A percentile compares a stretch with the other conserved stretches of the same genome.
Evolutionary conservation across 2,888 invertebrate species (phyloP).

Genomic region (Melinaea marsaeus): DNA sequence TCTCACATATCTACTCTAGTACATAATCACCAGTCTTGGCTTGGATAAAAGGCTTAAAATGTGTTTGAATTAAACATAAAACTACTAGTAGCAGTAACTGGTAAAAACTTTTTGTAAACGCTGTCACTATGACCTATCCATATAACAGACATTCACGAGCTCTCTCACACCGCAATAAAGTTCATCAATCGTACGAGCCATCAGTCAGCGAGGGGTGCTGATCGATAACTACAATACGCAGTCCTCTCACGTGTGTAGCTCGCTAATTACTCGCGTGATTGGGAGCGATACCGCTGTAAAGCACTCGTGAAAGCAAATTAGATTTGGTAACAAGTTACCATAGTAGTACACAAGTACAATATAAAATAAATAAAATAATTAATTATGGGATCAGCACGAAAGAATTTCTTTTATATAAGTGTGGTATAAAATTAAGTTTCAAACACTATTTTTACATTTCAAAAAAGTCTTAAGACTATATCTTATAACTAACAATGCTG

Average conservation of each 20-base stretch:
- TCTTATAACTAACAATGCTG: neutral
- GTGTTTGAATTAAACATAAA: no score
- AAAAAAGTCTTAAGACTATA: no score
- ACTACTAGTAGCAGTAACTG: no score
- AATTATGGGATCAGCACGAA: no score
- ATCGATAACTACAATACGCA: constrained; percentile 26
- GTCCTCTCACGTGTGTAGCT: constrained; percentile 26
- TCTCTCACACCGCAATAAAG: constrained; percentile 14
- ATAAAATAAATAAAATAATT: no score
- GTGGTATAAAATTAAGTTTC: no score
- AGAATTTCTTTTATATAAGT: no score
- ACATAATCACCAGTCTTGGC: no score
- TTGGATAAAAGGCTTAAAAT: no score
- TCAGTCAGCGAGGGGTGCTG: constrained; percentile 14
- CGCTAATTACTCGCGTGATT: constrained; percentile 35
- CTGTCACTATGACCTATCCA: neutral
- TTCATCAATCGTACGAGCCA: constrained; percentile 13
- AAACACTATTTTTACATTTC: no score
- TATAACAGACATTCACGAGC: constrained; percentile 10
- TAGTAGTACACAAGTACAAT: neutral
- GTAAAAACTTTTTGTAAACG: no score
- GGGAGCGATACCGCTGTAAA: constrained; percentile 22
- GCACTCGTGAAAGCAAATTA: constrained; percentile 6
- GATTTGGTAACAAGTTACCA: neutral
- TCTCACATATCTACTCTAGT: no score